A percentile compares a stretch with the other conserved stretches of the same genome.
Evolutionary conservation across 2,888 invertebrate species (phyloP).

Genomic region (Eustalomyia histrio): DNA sequence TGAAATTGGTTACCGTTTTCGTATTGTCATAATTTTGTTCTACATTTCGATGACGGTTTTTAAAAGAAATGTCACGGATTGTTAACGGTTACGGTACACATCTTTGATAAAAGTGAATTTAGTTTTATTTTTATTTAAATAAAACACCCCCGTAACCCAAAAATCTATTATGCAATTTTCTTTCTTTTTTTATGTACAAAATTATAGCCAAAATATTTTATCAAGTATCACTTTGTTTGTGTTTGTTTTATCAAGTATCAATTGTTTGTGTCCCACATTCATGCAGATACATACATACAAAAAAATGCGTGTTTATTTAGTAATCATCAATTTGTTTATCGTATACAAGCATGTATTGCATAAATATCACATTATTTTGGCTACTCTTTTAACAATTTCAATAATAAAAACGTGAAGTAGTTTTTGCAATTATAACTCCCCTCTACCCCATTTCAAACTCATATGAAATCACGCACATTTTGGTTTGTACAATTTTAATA

Average conservation of each 20-base stretch:
- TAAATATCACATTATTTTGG: slow-evolving; percentile 17
- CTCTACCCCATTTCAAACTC: neutral
- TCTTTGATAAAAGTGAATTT: no score
- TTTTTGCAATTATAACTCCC: neutral
- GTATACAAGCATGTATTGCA: neutral
- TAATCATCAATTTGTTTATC: slow-evolving; percentile 25
- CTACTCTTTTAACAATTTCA: slow-evolving; percentile 31
- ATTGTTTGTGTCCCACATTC: slow-evolving; percentile 6
- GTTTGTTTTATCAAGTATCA: slow-evolving; percentile 16
- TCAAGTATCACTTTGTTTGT: slow-evolving; percentile 24
- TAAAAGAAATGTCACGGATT: no score
- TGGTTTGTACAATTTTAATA: slow-evolving; percentile 27
- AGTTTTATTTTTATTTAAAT: neutral
- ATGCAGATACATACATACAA: neutral
- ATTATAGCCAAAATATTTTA: slow-evolving; percentile 41
- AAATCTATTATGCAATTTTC: slow-evolving; percentile 50
- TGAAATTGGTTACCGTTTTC: no score
- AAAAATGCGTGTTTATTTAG: neutral
- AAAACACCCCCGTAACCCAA: neutral
- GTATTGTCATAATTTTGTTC: no score
- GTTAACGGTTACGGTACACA: no score
- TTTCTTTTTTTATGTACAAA: slow-evolving; percentile 36
- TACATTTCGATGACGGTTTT: no score
- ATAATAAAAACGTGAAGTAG: neutral
- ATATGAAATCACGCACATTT: slow-evolving; percentile 21